Percentiles rank a stretch among this genome's conserved stretches.
These are phyloP conservation scores for Parnassius orleans DNA, from an alignment of 2,888 invertebrate species.

Conservation along the genomic window DNA sequence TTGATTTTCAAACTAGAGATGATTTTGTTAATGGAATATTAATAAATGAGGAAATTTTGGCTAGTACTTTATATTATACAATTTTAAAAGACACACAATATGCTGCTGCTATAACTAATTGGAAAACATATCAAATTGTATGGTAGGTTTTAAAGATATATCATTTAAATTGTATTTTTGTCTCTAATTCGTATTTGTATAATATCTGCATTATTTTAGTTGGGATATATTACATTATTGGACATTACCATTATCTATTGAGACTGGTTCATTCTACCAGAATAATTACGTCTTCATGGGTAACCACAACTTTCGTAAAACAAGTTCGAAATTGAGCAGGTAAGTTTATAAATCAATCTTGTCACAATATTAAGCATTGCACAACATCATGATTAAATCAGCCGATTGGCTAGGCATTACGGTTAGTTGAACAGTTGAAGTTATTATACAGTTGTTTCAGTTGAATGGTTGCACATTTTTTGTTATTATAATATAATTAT, in stretches of 20 bases:
- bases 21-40: constrained; percentile 96
- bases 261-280: constrained; percentile 79
- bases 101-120: constrained; percentile 90
- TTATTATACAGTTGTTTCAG: too few species aligned
- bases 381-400: too few species aligned
- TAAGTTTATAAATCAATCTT: constrained; percentile 32
- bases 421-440: too few species aligned
- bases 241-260: constrained; percentile 91
- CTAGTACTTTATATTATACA: constrained; percentile 91
- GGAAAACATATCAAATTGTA: constrained; percentile 91
- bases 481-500: too few species aligned
- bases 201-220: constrained; percentile 66
- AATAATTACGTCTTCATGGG: constrained; percentile 82
- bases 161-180: constrained; percentile 6
- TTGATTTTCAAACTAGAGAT: constrained; percentile 96
- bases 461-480: too few species aligned
- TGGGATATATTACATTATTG: constrained; percentile 91
- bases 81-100: constrained; percentile 86
- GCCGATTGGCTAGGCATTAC: too few species aligned
- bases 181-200: constrained; percentile 4
- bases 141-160: constrained; percentile 68
- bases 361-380: too few species aligned
- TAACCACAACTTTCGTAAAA: constrained; percentile 85
- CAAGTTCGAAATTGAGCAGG: constrained; percentile 80
- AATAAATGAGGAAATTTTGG: constrained; percentile 95